Percentiles rank a stretch among this genome's conserved stretches.
Evolutionary conservation across 2,797 vertebrate species (phyloP).

Genomic region (Sus cebifrons): DNA sequence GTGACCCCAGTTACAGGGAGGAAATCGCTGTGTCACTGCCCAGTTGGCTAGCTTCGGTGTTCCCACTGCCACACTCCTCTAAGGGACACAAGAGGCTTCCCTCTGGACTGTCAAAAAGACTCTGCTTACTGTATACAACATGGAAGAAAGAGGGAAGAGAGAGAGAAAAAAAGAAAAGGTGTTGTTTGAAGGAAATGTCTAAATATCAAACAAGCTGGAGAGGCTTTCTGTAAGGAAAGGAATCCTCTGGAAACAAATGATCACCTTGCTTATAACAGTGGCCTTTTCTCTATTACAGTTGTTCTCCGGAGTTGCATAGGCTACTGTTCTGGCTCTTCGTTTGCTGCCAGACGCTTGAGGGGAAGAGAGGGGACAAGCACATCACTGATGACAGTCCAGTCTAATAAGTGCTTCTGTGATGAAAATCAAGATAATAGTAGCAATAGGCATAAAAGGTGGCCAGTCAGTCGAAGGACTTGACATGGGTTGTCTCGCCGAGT

Average conservation of each 20-base stretch:
- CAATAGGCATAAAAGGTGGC: rapidly evolving
- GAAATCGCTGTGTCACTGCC: not conserved
- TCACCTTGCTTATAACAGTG: not conserved
- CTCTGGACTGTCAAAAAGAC: not conserved
- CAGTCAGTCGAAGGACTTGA: not conserved
- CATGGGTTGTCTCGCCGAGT: not conserved
- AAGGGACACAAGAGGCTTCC: not conserved
- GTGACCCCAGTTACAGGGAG: not conserved
- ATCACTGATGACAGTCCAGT: not conserved
- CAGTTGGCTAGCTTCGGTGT: not conserved
- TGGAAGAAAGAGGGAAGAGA: not conserved
- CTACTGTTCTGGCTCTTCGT: not conserved
- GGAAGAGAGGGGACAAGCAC: not conserved
- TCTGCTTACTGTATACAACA: not conserved
- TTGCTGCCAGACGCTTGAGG: not conserved
- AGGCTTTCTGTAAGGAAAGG: not conserved
- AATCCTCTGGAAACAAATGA: not conserved
- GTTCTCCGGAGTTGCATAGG: not conserved
- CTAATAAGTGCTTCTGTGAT: not conserved
- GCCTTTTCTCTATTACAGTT: not conserved
- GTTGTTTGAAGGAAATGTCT: not conserved
- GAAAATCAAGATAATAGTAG: rapidly evolving
- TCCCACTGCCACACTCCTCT: not conserved
- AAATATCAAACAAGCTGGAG: not conserved
- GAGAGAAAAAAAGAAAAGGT: no score